A percentile compares a stretch with the other conserved stretches of the same genome.
These are phyloP conservation scores for Urocolius indicus DNA, from an alignment of 2,113 vertebrate genomes.

Conservation along the genomic window DNA sequence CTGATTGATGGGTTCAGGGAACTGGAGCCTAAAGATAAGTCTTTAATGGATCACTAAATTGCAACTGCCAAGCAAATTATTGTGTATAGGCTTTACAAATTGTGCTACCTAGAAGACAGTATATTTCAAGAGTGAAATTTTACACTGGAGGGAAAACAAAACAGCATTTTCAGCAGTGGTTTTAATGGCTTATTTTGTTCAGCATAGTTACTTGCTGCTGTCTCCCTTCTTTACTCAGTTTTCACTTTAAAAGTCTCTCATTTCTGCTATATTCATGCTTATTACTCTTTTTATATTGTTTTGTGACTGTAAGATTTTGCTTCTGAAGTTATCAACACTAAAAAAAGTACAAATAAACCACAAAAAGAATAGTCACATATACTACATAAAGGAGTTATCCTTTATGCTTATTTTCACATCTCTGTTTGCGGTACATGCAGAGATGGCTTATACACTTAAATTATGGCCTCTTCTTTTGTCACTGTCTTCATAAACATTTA, in stretches of 20 bases:
- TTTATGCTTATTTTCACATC: not conserved
- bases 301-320: not conserved
- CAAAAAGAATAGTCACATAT: not conserved
- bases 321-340: not conserved
- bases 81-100: constrained; percentile 11
- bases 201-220: not conserved
- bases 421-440: not conserved
- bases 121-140: constrained; percentile 24
- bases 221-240: not conserved
- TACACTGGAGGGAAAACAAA: not conserved
- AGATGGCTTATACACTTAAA: not conserved
- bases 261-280: not conserved
- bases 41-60: constrained; percentile 55
- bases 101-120: not conserved
- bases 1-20: constrained; percentile 43
- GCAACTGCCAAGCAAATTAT: constrained; percentile 37
- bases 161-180: not conserved
- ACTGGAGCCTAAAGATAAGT: constrained; percentile 43
- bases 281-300: not conserved
- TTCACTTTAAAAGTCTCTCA: not conserved
- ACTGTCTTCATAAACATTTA: not conserved
- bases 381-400: not conserved
- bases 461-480: not conserved
- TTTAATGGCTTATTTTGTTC: not conserved
- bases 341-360: not conserved